These are phyloP conservation scores for Perdita meconis DNA, from an alignment of 2,888 invertebrate species.

Conservation along the genomic window DNA sequence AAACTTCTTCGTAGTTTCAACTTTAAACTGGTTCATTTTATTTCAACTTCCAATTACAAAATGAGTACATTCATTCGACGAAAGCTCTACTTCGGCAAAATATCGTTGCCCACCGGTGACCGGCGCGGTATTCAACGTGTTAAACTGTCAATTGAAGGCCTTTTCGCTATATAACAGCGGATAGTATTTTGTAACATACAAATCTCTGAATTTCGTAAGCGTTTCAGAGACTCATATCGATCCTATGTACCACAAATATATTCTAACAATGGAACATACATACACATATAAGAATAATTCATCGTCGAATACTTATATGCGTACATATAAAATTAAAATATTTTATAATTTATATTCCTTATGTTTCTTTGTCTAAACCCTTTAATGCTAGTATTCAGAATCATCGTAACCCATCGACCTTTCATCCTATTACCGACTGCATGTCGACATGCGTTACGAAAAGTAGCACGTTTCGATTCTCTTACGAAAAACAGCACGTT, in stretches of 20 bases:
- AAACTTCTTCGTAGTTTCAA: no score
- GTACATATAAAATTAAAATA: slow-evolving; percentile 64
- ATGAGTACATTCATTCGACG: no score
- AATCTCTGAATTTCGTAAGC: slow-evolving; percentile 43
- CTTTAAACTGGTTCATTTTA: no score
- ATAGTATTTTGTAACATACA: slow-evolving; percentile 52
- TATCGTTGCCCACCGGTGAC: no score
- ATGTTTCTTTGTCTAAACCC: slow-evolving; percentile 39
- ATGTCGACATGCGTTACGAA: no score
- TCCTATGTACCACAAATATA: slow-evolving; percentile 46
- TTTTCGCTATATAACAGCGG: slow-evolving; percentile 61
- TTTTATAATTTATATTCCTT: slow-evolving; percentile 57
- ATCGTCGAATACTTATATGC: slow-evolving; percentile 39
- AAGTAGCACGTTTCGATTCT: no score
- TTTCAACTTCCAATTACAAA: no score
- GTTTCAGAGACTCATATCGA: slow-evolving; percentile 42
- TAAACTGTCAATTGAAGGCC: slow-evolving; percentile 46
- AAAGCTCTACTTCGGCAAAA: no score
- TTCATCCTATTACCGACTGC: slow-evolving; percentile 24
- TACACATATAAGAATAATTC: slow-evolving; percentile 44
- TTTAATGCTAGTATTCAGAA: slow-evolving; percentile 18
- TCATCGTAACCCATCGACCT: slow-evolving; percentile 22
- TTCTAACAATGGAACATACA: slow-evolving; percentile 54
- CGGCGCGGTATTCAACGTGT: no score
- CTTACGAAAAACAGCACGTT: no score